phyloP scores from a whole-genome alignment of 2,113 vertebrate species.

The Phaetusa simplex region DNA sequence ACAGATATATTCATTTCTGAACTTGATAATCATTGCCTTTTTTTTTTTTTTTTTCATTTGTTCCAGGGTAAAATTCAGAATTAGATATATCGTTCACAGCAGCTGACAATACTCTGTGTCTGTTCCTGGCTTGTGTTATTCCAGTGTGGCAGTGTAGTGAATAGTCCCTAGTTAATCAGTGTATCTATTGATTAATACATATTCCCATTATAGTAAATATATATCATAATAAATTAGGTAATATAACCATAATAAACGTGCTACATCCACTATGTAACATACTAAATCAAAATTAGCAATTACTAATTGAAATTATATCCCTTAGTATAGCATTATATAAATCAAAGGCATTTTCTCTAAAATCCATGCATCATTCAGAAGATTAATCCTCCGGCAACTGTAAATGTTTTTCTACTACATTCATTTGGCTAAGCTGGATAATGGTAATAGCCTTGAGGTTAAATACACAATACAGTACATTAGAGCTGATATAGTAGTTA shows the following conservation, averaged over 20 bases:
- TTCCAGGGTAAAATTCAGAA: slow-evolving; percentile 27
- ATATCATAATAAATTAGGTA: slow-evolving; percentile 52
- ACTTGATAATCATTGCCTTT: not conserved
- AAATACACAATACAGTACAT: not conserved
- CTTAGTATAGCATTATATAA: slow-evolving; percentile 34
- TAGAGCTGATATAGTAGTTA: not conserved
- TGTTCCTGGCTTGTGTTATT: slow-evolving; percentile 10
- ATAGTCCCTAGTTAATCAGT: slow-evolving; percentile 23
- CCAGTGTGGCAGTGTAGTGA: not conserved
- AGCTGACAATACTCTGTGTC: not conserved
- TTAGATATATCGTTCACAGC: not conserved
- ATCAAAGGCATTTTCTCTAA: slow-evolving; percentile 53
- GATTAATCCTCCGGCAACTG: slow-evolving; percentile 54
- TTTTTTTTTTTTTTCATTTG: slow-evolving; percentile 12
- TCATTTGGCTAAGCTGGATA: slow-evolving; percentile 35
- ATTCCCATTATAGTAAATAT: slow-evolving; percentile 41
- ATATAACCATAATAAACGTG: slow-evolving; percentile 36
- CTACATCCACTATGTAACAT: not conserved
- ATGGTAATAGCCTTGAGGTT: slow-evolving; percentile 32
- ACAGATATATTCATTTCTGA: slow-evolving; percentile 17
- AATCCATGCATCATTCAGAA: slow-evolving; percentile 40
- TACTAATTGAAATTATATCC: slow-evolving; percentile 65
- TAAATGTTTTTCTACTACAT: slow-evolving; percentile 45
- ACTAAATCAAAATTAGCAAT: slow-evolving; percentile 65
- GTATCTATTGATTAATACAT: slow-evolving; percentile 53